These are phyloP conservation scores for Agrenia bidenticulata DNA, from an alignment of 2,888 invertebrate genomes.

Conservation along the genomic window DNA sequence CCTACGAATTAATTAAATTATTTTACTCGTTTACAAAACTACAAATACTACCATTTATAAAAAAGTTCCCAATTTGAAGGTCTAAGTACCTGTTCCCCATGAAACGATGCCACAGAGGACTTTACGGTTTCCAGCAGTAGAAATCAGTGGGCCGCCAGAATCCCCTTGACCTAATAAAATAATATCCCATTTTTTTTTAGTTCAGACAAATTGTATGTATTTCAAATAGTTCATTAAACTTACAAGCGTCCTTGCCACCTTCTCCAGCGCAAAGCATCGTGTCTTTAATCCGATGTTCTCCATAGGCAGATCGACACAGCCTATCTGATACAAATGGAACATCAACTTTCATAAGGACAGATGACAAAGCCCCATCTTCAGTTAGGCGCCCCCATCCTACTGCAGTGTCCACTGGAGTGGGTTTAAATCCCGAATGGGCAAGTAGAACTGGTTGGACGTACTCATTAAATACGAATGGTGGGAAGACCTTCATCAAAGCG, in stretches of 20 bases:
- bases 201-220: neutral
- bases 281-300: slow-evolving; percentile 18
- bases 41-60: neutral
- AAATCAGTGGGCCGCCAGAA: slow-evolving; percentile 57
- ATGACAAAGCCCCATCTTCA: slow-evolving; percentile 26
- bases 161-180: slow-evolving; percentile 54
- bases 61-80: neutral
- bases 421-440: slow-evolving; percentile 23
- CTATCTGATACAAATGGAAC: slow-evolving; percentile 38
- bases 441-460: slow-evolving; percentile 39
- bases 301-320: slow-evolving; percentile 38
- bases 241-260: slow-evolving; percentile 35
- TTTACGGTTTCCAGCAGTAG: slow-evolving; percentile 52
- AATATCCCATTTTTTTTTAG: neutral
- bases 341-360: slow-evolving; percentile 42
- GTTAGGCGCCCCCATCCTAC: slow-evolving; percentile 51
- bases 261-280: slow-evolving; percentile 36
- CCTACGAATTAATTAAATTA: neutral
- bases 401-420: slow-evolving; percentile 19
- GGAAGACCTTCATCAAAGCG: slow-evolving; percentile 44
- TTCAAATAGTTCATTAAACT: slow-evolving; percentile 3
- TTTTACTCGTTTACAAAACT: neutral
- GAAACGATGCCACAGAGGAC: slow-evolving; percentile 57
- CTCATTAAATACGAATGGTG: slow-evolving; percentile 29
- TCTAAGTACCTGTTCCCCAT: slow-evolving; percentile 54